Conservation (phyloP, 1,140 invertebrate species). For the Rhyacophila brunnea region DNA sequence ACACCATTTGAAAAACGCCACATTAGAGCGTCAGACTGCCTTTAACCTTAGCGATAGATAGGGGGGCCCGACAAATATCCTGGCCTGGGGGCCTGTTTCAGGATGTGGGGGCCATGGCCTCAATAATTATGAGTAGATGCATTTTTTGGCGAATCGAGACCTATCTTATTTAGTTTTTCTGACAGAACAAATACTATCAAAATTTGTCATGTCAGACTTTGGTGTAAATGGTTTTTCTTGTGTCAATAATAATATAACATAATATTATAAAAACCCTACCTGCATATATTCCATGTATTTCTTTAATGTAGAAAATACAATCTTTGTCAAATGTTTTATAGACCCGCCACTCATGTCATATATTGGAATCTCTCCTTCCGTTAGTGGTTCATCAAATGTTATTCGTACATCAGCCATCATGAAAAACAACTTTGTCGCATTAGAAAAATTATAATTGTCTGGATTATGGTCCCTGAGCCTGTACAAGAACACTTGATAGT, state of each 20-base stretch:
- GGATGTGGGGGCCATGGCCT: too few relatives aligned
- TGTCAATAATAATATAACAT: neutral
- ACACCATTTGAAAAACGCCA: too few relatives aligned
- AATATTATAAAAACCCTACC: slow-evolving; percentile 35
- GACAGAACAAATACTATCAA: neutral
- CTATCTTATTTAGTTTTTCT: neutral
- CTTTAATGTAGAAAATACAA: slow-evolving; percentile 61
- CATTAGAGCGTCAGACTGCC: too few relatives aligned
- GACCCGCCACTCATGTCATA: slow-evolving; percentile 66
- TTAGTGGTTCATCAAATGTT: slow-evolving; percentile 53
- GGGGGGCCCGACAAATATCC: too few relatives aligned
- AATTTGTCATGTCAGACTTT: neutral
- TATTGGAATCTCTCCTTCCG: slow-evolving; percentile 66
- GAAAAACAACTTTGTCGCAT: slow-evolving; percentile 66
- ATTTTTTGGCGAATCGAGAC: neutral
- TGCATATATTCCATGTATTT: slow-evolving; percentile 69
- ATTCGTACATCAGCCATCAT: slow-evolving; percentile 69
- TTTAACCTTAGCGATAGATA: too few relatives aligned
- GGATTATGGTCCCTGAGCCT: slow-evolving; percentile 60
- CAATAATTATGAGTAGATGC: neutral
- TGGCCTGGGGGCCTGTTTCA: too few relatives aligned
- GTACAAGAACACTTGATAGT: slow-evolving; percentile 60
- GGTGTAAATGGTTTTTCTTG: neutral
- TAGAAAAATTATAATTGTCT: slow-evolving; percentile 64
- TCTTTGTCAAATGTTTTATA: slow-evolving; percentile 61